Evolutionary conservation across 2,888 invertebrate genomes (phyloP).

Genomic region (Pomacea canaliculata): DNA sequence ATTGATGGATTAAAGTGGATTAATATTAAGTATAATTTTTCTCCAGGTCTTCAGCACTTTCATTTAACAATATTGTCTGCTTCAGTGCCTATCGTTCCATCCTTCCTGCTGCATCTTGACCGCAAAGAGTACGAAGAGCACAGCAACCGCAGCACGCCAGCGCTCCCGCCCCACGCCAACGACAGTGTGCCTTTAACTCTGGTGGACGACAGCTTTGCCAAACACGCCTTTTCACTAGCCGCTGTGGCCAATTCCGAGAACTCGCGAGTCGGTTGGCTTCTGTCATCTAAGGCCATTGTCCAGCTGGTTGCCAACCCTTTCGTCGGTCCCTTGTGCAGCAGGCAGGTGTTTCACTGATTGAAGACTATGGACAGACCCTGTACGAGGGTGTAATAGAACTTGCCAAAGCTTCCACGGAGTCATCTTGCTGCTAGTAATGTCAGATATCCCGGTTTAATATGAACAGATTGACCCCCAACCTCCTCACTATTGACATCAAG

Average conservation of each 20-base stretch:
- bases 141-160: slow-evolving; percentile 16
- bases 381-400: background rate
- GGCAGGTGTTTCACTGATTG: slow-evolving; percentile 46
- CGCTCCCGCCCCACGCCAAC: background rate
- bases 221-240: slow-evolving; percentile 32
- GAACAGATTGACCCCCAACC: too few species aligned
- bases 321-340: slow-evolving; percentile 78
- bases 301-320: slow-evolving; percentile 84
- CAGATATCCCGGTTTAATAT: too few species aligned
- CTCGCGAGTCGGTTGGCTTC: slow-evolving; percentile 68
- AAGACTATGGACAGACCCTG: background rate
- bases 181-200: slow-evolving; percentile 68
- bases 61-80: background rate
- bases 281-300: slow-evolving; percentile 83
- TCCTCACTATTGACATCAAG: too few species aligned
- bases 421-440: too few species aligned
- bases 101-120: slow-evolving; percentile 76
- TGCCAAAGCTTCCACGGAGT: background rate
- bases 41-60: too few species aligned
- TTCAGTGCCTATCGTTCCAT: slow-evolving; percentile 85
- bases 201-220: slow-evolving; percentile 74
- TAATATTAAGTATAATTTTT: too few species aligned
- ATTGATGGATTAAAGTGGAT: too few species aligned
- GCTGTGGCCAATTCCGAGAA: slow-evolving; percentile 58
- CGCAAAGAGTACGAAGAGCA: slow-evolving; percentile 33